Evolutionary conservation across 2,113 vertebrate genomes (phyloP).

Genomic region (Forbesichthys agassizii): DNA sequence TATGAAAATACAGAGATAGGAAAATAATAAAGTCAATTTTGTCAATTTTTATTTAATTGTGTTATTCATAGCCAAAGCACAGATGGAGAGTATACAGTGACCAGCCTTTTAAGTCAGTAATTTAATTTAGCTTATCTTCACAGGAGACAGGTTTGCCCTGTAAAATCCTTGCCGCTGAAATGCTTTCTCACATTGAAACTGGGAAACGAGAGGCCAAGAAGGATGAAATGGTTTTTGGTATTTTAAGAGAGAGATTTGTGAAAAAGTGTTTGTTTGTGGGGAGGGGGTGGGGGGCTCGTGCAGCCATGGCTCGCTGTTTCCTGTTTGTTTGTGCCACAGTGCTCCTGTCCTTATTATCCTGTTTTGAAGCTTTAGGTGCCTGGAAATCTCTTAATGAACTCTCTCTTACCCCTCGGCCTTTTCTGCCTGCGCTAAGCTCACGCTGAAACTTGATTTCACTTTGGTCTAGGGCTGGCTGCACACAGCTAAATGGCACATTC

Average conservation of each 20-base stretch:
- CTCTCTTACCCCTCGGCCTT: constrained; percentile 64
- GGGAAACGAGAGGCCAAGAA: constrained; percentile 28
- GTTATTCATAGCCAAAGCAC: too few species aligned
- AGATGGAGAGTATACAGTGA: too few species aligned
- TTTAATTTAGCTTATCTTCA: too few species aligned
- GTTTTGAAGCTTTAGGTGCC: constrained; percentile 71
- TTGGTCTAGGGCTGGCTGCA: constrained; percentile 27
- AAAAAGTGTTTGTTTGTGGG: constrained; percentile 11
- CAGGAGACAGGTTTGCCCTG: too few species aligned
- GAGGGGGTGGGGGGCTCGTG: neutral
- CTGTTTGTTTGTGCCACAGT: constrained; percentile 26
- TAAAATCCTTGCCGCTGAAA: too few species aligned
- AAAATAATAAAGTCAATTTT: too few species aligned
- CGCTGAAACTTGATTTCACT: constrained; percentile 42
- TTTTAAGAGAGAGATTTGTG: constrained; percentile 50
- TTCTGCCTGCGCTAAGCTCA: constrained; percentile 42
- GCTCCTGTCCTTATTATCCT: constrained; percentile 55
- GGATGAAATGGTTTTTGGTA: constrained; percentile 51
- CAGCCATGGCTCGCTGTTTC: constrained; percentile 30
- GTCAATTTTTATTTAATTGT: too few species aligned
- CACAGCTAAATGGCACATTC: constrained; percentile 19
- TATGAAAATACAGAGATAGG: too few species aligned
- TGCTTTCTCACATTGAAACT: too few species aligned
- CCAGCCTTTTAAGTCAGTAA: too few species aligned
- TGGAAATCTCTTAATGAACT: constrained; percentile 76